A percentile compares a stretch with the other conserved stretches of the same genome.
Conservation (phyloP, 2,888 invertebrate genomes). For the Octodonta nipae region DNA sequence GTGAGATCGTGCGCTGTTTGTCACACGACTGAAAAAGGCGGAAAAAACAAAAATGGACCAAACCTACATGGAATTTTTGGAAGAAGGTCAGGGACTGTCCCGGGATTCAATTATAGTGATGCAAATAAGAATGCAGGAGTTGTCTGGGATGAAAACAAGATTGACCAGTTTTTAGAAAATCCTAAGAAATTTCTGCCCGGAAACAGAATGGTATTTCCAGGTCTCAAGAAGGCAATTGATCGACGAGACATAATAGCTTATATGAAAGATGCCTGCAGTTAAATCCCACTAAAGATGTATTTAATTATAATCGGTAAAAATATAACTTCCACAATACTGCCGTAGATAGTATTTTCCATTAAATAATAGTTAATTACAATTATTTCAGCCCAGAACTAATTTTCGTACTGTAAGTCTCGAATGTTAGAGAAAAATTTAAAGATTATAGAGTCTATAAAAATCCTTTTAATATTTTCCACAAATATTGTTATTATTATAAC, state of each 20-base stretch:
- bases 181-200: slow-evolving; percentile 7
- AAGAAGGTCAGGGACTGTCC: slow-evolving; percentile 23
- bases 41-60: slow-evolving; percentile 56
- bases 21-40: slow-evolving; percentile 52
- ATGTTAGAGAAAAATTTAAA: too few relatives aligned
- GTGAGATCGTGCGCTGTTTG: slow-evolving; percentile 52
- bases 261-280: slow-evolving; percentile 2
- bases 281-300: background rate
- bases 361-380: too few relatives aligned
- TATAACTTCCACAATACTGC: too few relatives aligned
- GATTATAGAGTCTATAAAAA: too few relatives aligned
- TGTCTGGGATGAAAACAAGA: slow-evolving; percentile 4
- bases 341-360: too few relatives aligned
- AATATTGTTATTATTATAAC: too few relatives aligned
- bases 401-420: too few relatives aligned
- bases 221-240: slow-evolving; percentile 4
- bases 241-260: slow-evolving; percentile 5
- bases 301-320: too few relatives aligned
- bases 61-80: slow-evolving; percentile 55
- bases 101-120: slow-evolving; percentile 47
- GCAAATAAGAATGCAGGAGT: slow-evolving; percentile 41
- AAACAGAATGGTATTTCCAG: slow-evolving; percentile 6
- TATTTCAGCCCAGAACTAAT: too few relatives aligned
- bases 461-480: too few relatives aligned
- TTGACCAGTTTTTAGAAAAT: slow-evolving; percentile 3